Conservation (phyloP, 2,888 invertebrate genomes). For the Cyaniris semiargus region DNA sequence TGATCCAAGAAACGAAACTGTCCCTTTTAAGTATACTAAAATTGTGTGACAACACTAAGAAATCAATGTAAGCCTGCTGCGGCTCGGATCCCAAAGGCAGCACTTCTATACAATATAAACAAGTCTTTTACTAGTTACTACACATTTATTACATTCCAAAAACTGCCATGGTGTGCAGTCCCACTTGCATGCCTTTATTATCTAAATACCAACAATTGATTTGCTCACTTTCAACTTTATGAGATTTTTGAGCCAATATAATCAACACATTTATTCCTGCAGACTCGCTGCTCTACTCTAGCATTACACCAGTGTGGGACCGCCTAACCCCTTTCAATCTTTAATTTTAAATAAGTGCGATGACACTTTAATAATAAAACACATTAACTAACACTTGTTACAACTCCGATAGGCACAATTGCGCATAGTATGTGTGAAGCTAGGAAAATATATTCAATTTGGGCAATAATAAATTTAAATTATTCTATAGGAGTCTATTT, state of each 20-base stretch:
- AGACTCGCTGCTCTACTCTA: constrained; percentile 42
- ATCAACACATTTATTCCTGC: constrained; percentile 41
- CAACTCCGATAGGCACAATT: constrained; percentile 69
- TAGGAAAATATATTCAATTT: constrained; percentile 64
- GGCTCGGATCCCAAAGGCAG: constrained; percentile 48
- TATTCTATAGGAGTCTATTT: constrained; percentile 61
- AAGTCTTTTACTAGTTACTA: constrained; percentile 42
- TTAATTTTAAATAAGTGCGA: constrained; percentile 60
- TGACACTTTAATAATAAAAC: constrained; percentile 59
- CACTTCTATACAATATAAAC: constrained; percentile 45
- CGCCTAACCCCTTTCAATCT: constrained; percentile 53
- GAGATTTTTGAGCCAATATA: constrained; percentile 42
- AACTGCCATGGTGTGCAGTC: constrained; percentile 61
- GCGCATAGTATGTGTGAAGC: constrained; percentile 66
- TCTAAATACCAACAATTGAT: constrained; percentile 59
- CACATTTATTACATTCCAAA: constrained; percentile 45
- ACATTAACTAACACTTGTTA: constrained; percentile 62
- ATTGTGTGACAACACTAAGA: constrained; percentile 54
- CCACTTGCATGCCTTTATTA: constrained; percentile 65
- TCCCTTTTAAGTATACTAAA: constrained; percentile 57
- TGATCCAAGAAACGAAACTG: constrained; percentile 52
- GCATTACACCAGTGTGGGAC: constrained; percentile 54
- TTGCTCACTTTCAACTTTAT: constrained; percentile 41
- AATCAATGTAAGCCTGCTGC: constrained; percentile 49
- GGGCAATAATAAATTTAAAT: constrained; percentile 62